Evolutionary conservation across 2,113 vertebrate genomes (phyloP).

Genomic region (Maccullochella peelii): DNA sequence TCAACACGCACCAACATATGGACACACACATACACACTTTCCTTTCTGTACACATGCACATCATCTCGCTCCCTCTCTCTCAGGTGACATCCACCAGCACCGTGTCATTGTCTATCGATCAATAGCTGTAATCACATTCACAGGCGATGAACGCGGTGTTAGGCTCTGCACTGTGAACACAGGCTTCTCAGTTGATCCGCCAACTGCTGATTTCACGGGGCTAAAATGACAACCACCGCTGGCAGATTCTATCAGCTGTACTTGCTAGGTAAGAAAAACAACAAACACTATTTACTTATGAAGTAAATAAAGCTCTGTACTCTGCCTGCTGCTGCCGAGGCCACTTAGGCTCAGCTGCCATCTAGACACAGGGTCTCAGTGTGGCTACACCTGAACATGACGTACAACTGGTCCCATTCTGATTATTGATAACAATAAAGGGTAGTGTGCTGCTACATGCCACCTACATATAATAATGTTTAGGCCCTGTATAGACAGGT

Average conservation of each 20-base stretch:
- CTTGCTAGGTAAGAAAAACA: constrained; percentile 14
- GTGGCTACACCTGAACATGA: background rate
- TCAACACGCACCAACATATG: constrained; percentile 44
- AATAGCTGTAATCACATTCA: constrained; percentile 77
- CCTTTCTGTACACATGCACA: constrained; percentile 2
- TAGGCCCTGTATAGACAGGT: background rate
- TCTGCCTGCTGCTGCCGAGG: constrained; percentile 9
- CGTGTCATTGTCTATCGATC: constrained; percentile 74
- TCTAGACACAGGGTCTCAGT: background rate
- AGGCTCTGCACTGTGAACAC: constrained; percentile 14
- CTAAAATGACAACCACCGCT: constrained; percentile 38
- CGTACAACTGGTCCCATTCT: background rate
- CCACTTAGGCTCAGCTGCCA: constrained; percentile 18
- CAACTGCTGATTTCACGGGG: constrained; percentile 40
- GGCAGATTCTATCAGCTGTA: constrained; percentile 29
- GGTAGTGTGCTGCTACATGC: background rate
- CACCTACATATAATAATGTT: background rate
- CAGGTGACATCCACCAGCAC: constrained; percentile 71
- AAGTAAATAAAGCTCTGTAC: constrained; percentile 31
- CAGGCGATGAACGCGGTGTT: constrained; percentile 35
- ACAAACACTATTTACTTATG: constrained; percentile 23
- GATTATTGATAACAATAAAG: background rate
- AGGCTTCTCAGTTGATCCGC: constrained; percentile 30
- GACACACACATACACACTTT: constrained; percentile 8
- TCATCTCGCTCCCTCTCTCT: constrained; percentile 44